Percentiles rank a stretch among this genome's conserved stretches.
phyloP scores from a whole-genome alignment of 2,888 invertebrate species.

The Malthinus flaveolus region DNA sequence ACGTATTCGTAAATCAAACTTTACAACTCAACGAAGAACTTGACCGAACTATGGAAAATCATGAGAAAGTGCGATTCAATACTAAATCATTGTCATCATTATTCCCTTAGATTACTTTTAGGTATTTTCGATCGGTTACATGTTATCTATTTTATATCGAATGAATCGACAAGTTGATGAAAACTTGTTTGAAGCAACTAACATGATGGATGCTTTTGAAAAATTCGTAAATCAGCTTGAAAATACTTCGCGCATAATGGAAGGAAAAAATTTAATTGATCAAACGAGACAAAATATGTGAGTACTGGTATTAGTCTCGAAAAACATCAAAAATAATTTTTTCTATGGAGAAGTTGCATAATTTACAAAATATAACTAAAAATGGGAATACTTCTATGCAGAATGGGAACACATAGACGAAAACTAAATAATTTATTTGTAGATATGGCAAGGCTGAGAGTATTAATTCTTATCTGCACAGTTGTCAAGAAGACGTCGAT shows the following conservation, averaged over 20 bases:
- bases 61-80: constrained; percentile 7
- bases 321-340: no score
- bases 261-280: not conserved
- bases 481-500: constrained; percentile 12
- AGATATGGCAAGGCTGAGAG: constrained; percentile 11
- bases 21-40: not conserved
- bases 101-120: not conserved
- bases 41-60: not conserved
- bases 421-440: not conserved
- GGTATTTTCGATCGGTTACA: not conserved
- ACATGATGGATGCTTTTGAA: not conserved
- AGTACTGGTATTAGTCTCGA: not conserved
- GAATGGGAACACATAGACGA: no score
- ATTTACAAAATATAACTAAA: no score
- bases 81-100: not conserved
- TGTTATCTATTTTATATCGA: not conserved
- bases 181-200: not conserved
- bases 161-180: not conserved
- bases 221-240: not conserved
- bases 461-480: constrained; percentile 5
- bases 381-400: no score
- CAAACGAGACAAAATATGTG: constrained; percentile 12
- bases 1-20: constrained; percentile 11
- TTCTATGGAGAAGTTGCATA: no score
- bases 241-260: not conserved